Conservation (phyloP, 2,797 vertebrate genomes). For the Hydrolagus colliei region DNA sequence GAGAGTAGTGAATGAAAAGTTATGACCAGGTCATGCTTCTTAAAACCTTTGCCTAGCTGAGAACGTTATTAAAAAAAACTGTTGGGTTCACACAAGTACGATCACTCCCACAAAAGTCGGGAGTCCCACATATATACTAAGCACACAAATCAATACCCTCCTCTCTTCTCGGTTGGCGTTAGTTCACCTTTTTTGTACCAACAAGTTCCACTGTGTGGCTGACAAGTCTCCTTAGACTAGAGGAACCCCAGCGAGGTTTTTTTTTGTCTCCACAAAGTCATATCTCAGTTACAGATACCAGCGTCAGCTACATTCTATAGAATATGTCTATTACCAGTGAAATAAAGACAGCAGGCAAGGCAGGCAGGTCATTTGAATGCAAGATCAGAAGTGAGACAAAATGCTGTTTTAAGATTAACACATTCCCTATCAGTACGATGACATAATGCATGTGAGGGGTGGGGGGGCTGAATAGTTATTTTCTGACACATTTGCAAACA, state of each 20-base stretch:
- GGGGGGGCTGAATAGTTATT: neutral
- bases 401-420: too few relatives aligned
- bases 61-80: neutral
- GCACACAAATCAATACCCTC: neutral
- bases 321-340: neutral
- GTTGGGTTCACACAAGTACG: neutral
- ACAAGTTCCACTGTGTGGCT: neutral
- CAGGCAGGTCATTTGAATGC: too few relatives aligned
- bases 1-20: too few relatives aligned
- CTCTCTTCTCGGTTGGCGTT: neutral
- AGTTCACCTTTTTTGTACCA: neutral
- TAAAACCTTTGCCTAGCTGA: neutral
- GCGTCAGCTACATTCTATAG: neutral
- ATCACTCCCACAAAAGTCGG: neutral
- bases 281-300: neutral
- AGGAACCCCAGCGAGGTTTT: neutral
- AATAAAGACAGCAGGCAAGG: too few relatives aligned
- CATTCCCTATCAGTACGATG: too few relatives aligned
- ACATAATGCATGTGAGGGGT: too few relatives aligned
- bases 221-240: neutral
- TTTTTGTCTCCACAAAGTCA: neutral
- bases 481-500: neutral
- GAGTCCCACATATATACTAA: neutral
- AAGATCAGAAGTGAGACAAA: too few relatives aligned
- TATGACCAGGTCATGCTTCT: neutral